These are phyloP conservation scores for Oasisia sp. DNA, from an alignment of 2,888 invertebrate species.

Conservation along the genomic window DNA sequence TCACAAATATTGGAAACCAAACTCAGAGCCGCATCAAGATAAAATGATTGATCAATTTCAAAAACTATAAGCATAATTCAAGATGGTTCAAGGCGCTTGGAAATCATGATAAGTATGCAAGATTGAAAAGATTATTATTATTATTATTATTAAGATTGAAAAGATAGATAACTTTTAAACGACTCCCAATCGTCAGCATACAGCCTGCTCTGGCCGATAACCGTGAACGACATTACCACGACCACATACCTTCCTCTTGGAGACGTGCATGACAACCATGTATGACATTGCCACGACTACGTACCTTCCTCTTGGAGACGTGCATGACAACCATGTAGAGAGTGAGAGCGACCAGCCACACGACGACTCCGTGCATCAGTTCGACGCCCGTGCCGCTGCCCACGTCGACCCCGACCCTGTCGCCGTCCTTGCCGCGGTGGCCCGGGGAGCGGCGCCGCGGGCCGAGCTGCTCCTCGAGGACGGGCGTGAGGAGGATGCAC, in stretches of 20 bases:
- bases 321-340: slow-evolving; percentile 40
- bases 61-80: too few relatives aligned
- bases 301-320: slow-evolving; percentile 40
- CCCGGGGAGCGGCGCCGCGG: slow-evolving; percentile 1
- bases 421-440: neutral
- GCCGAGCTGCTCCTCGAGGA: slow-evolving; percentile 37
- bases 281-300: neutral
- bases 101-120: too few relatives aligned
- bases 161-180: too few relatives aligned
- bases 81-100: too few relatives aligned
- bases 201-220: too few relatives aligned
- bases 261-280: slow-evolving; percentile 39
- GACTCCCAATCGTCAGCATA: too few relatives aligned
- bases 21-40: too few relatives aligned
- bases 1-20: too few relatives aligned
- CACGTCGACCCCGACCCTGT: neutral
- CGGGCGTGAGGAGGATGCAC: slow-evolving; percentile 39
- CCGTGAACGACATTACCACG: neutral
- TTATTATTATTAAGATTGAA: too few relatives aligned
- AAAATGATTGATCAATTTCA: too few relatives aligned
- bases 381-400: neutral
- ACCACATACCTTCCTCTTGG: slow-evolving; percentile 38
- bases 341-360: slow-evolving; percentile 43
- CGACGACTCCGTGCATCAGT: slow-evolving; percentile 40
- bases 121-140: too few relatives aligned